Percentiles rank a stretch among this genome's conserved stretches.
phyloP scores from a whole-genome alignment of 2,797 vertebrate genomes.

The Choloepus didactylus region DNA sequence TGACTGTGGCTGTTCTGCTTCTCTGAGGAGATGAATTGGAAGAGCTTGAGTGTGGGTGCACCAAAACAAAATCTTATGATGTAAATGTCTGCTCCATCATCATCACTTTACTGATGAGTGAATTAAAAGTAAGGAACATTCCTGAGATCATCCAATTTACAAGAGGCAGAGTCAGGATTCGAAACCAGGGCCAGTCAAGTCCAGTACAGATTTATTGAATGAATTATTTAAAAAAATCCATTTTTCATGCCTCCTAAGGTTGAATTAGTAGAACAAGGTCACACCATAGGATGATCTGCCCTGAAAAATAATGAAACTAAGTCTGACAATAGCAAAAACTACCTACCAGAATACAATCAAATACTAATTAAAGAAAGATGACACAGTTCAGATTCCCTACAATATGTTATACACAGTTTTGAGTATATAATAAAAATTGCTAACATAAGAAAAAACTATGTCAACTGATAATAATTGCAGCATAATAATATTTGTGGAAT shows the following conservation, averaged over 20 bases:
- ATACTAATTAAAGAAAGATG: no score
- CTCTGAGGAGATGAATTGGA: not conserved
- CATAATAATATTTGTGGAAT: not conserved
- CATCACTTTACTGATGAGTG: not conserved
- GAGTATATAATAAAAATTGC: not conserved
- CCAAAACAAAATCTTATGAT: not conserved
- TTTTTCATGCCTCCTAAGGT: not conserved
- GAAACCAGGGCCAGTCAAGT: not conserved
- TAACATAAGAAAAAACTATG: not conserved
- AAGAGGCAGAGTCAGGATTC: not conserved
- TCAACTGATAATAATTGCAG: not conserved
- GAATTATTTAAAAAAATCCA: not conserved
- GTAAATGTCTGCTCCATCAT: not conserved
- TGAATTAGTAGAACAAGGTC: not conserved
- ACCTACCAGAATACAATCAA: no score
- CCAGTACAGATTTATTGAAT: constrained; percentile 5
- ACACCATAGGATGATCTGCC: not conserved
- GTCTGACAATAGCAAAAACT: not conserved
- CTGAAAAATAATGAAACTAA: not conserved
- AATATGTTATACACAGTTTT: not conserved
- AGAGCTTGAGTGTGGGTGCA: not conserved
- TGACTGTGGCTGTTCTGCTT: not conserved
- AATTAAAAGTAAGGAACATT: not conserved
- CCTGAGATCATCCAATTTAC: not conserved
- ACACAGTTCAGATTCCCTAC: no score